Evolutionary conservation across 2,888 invertebrate species (phyloP), one percentile per base, ranked within the genome.

Genomic region (Acrocera orbiculus): DNA sequence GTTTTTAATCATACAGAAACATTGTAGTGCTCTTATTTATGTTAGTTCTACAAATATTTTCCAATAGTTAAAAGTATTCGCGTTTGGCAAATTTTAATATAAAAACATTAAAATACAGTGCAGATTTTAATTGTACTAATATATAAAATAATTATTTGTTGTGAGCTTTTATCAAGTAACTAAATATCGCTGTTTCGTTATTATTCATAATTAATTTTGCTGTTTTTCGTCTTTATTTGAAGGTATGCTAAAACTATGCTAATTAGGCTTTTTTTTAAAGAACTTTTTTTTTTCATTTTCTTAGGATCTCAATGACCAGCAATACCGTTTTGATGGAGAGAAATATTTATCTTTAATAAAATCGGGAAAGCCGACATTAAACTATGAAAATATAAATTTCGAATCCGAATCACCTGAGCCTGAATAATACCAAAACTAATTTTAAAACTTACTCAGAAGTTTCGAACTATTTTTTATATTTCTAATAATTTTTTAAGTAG

Each of bases 311-410:
- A 50, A 52, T 38, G 58, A 59, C 49, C 57, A 59, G 46, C 53
- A 51, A 38, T 49, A 53, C 42, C 56, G 59, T 16, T 60, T 60
- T 39, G 57, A 60, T 50, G 58, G 56, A 36, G 58, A 57, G 34
- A 58, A 54, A 46, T 56, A 60, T 49, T 46, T 60, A 42, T 50
- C 49, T 35, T 47, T 54, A 40, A 47, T 52, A 35, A 56, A 56
- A 46, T 54, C 53, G 36, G 51, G 52, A 46, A 57, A 56, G 48
- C 52, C 57, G 46, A 56, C 53, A 45, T 54, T 58, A 44, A 46
- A 46, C 39, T 46, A 50, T 22, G 47, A 48, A 41, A 57, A 58
- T 41, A 53, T 53, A 38, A 48, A 48, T 39, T 51, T 47, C 40
- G 52, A 55, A 42, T 47, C 47, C 31, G 44, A 44, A 42, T 43